phyloP scores from a whole-genome alignment of 2,797 vertebrate genomes.

The Capromys pilorides region DNA sequence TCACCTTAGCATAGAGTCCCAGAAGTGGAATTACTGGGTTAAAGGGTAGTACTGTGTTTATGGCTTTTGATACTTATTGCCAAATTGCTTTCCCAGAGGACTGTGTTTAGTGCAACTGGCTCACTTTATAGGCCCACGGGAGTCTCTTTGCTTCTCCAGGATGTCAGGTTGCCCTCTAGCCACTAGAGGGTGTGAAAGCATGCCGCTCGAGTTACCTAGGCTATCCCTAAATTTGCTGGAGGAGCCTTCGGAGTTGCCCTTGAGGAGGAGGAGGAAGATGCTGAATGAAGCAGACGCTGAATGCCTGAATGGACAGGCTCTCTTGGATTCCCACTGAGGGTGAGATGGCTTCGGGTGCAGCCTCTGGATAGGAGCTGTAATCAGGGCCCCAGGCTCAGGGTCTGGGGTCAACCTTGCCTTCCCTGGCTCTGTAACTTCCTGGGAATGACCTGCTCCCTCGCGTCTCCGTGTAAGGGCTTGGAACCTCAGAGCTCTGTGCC shows the following conservation, averaged over 20 bases:
- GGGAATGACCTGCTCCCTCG: neutral
- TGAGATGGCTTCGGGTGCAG: neutral
- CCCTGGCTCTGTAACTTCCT: neutral
- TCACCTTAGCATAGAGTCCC: slow-evolving; percentile 71
- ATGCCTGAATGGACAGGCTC: neutral
- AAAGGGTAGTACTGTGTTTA: slow-evolving; percentile 79
- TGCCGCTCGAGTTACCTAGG: slow-evolving; percentile 70
- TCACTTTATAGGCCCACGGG: slow-evolving; percentile 72
- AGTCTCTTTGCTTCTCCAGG: slow-evolving; percentile 63
- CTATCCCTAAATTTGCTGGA: slow-evolving; percentile 64
- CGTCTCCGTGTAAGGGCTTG: neutral
- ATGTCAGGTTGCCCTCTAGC: slow-evolving; percentile 79
- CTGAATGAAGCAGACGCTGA: neutral
- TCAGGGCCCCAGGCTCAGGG: neutral
- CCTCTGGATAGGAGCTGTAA: neutral
- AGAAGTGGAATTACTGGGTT: slow-evolving; percentile 78
- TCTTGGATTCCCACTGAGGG: neutral
- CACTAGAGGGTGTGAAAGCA: slow-evolving; percentile 85
- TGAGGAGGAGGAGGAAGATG: neutral
- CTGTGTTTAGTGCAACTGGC: slow-evolving; percentile 25
- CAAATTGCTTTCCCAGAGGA: slow-evolving; percentile 75
- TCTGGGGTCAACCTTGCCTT: neutral
- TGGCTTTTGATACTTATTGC: slow-evolving; percentile 73
- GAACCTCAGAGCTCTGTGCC: neutral
- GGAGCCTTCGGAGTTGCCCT: slow-evolving; percentile 14